Evolutionary conservation across 2,797 vertebrate genomes (phyloP).

Genomic region (Labeo calbasu): DNA sequence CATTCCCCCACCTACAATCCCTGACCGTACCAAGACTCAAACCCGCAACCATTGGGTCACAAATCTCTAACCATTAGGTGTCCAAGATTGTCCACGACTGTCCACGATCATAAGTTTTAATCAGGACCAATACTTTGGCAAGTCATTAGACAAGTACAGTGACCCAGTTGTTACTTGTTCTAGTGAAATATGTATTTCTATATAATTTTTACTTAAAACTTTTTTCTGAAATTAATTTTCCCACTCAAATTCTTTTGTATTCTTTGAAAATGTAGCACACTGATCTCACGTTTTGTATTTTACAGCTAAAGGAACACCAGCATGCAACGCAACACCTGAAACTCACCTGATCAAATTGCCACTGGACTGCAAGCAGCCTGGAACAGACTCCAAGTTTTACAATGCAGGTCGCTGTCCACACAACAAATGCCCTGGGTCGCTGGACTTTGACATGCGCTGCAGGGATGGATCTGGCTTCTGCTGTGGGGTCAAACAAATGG

Average conservation of each 20-base stretch:
- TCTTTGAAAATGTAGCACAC: constrained; percentile 4
- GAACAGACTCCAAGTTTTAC: constrained; percentile 80
- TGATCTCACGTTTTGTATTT: constrained; percentile 58
- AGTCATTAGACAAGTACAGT: constrained; percentile 47
- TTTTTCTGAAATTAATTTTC: not conserved
- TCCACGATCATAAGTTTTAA: constrained; percentile 54
- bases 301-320: constrained; percentile 81
- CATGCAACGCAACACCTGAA: constrained; percentile 83
- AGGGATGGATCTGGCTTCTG: constrained; percentile 79
- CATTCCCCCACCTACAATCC: no score
- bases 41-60: no score
- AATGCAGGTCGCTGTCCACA: constrained; percentile 87
- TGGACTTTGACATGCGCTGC: constrained; percentile 78
- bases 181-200: not conserved
- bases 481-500: constrained; percentile 84
- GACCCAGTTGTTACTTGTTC: constrained; percentile 29
- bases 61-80: no score
- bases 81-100: no score
- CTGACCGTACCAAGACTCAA: no score
- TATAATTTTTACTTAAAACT: not conserved
- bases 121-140: constrained; percentile 55
- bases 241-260: not conserved
- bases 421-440: constrained; percentile 78
- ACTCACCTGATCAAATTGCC: constrained; percentile 87
- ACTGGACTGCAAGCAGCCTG: constrained; percentile 81